Evolutionary conservation across 1,140 invertebrate species (phyloP).

Genomic region (Rhyzopertha dominica): DNA sequence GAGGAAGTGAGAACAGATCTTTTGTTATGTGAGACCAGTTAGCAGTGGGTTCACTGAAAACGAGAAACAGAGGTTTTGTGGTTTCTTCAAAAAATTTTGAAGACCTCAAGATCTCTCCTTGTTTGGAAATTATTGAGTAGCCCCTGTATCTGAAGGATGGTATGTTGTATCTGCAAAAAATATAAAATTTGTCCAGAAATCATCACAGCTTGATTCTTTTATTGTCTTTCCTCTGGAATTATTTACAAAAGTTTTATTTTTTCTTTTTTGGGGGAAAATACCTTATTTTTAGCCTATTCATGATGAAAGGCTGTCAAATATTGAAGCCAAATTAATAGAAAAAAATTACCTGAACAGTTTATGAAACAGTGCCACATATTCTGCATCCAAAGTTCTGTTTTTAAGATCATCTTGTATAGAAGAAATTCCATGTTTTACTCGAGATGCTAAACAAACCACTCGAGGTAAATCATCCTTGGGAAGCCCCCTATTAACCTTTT

Average conservation of each 20-base stretch:
- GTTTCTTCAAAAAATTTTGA: constrained; percentile 55
- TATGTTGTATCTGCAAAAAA: constrained; percentile 48
- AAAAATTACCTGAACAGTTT: constrained; percentile 28
- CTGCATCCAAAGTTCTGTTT: constrained; percentile 53
- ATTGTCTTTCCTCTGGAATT: too few relatives aligned
- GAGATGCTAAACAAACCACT: constrained; percentile 59
- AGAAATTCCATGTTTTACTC: constrained; percentile 63
- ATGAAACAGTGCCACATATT: constrained; percentile 54
- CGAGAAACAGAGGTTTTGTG: constrained; percentile 72
- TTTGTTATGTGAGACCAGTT: constrained; percentile 84
- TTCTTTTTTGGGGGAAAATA: too few relatives aligned
- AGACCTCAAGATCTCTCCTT: constrained; percentile 52
- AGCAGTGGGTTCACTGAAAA: constrained; percentile 88
- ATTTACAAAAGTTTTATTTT: too few relatives aligned
- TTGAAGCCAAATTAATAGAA: neutral
- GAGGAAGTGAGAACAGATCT: constrained; percentile 57
- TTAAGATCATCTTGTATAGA: constrained; percentile 61
- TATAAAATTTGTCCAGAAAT: neutral
- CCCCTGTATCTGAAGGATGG: constrained; percentile 55
- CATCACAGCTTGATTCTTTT: too few relatives aligned
- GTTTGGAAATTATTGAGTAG: constrained; percentile 50
- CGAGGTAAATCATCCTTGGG: constrained; percentile 54
- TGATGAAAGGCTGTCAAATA: too few relatives aligned
- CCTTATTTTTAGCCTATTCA: too few relatives aligned
- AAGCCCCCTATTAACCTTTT: constrained; percentile 49